A percentile compares a stretch with the other conserved stretches of the same genome.
Evolutionary conservation across 2,888 invertebrate genomes (phyloP).

Genomic region (Xestia ashworthii): DNA sequence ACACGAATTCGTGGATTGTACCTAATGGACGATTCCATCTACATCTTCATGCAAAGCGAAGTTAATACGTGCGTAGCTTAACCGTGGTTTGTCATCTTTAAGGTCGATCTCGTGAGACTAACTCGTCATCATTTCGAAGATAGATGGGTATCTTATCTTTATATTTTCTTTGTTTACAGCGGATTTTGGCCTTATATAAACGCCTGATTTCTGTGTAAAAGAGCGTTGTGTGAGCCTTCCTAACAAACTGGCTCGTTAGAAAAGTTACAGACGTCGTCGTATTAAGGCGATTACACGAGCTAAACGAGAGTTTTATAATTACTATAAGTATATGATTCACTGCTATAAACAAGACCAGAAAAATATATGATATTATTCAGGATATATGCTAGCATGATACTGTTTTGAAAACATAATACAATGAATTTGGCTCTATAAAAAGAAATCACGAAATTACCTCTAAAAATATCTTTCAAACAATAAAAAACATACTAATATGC

Average conservation of each 20-base stretch:
- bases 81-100: not conserved
- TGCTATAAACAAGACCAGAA: too few relatives aligned
- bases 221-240: not conserved
- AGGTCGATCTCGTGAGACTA: not conserved
- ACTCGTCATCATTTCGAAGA: not conserved
- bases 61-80: not conserved
- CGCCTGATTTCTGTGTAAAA: not conserved
- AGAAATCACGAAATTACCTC: too few relatives aligned
- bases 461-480: too few relatives aligned
- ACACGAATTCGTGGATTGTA: not conserved
- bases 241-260: not conserved
- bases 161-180: not conserved
- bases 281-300: too few relatives aligned
- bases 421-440: too few relatives aligned
- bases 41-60: not conserved
- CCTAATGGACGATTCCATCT: not conserved
- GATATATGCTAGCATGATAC: too few relatives aligned
- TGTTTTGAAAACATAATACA: too few relatives aligned
- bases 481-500: too few relatives aligned
- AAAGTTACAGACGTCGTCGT: not conserved
- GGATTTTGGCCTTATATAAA: not conserved
- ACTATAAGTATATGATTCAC: too few relatives aligned
- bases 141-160: not conserved
- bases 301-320: too few relatives aligned
- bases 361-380: too few relatives aligned